Evolutionary conservation across 2,797 vertebrate genomes (phyloP).

Genomic region (Brotogeris chrysoptera): DNA sequence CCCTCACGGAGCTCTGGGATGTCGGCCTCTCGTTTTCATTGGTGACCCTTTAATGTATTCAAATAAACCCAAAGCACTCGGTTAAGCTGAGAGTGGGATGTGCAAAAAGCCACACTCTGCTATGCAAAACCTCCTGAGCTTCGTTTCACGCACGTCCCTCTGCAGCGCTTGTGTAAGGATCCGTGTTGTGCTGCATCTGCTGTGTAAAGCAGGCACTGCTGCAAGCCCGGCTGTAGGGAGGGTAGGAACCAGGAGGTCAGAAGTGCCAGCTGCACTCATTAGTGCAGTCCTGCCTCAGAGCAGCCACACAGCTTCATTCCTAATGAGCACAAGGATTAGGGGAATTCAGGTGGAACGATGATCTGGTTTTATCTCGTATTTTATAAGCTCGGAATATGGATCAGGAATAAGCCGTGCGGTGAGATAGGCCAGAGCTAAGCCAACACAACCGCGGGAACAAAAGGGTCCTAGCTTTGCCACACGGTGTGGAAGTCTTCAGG

Average conservation of each 20-base stretch:
- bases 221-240: neutral
- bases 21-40: neutral
- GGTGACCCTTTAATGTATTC: neutral
- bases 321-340: conserved; percentile 51
- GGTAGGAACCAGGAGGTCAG: conserved; percentile 29
- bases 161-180: neutral
- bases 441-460: neutral
- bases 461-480: neutral
- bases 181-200: neutral
- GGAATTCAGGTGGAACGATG: conserved; percentile 39
- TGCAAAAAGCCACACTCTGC: neutral
- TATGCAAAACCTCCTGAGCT: neutral
- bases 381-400: conserved; percentile 31
- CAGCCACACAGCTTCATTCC: conserved; percentile 31
- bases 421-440: neutral
- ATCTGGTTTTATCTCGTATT: conserved; percentile 48
- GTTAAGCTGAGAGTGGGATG: neutral
- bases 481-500: neutral
- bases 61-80: neutral
- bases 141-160: neutral
- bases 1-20: neutral
- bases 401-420: conserved; percentile 4
- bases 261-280: conserved; percentile 8
- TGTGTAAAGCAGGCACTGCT: neutral
- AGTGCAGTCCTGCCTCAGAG: conserved; percentile 39